Evolutionary conservation across 1,140 invertebrate genomes (phyloP), one percentile per base, ranked within the genome.

Genomic region (Leptonema lineaticorne): DNA sequence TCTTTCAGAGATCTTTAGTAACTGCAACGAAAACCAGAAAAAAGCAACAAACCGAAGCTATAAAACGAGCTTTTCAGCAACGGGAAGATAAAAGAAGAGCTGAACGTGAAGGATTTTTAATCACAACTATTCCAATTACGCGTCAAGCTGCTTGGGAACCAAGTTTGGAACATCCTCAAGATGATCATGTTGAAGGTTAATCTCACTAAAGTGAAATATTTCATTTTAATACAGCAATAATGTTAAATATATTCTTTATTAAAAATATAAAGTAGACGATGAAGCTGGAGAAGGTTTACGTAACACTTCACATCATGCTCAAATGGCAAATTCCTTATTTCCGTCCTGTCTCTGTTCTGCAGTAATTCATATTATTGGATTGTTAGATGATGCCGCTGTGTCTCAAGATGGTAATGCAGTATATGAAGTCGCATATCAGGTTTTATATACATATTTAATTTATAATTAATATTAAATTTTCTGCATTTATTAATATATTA

Each of bases 11-110:
- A 77, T 97, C 96, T 11, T 84, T 99, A 74, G 97, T 99, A 16
- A 98, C 97, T 27, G 96, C 97, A 1, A 99, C 96, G 0, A 98
- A 98, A 78, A 99, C 97, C 0, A 86, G 97, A 20, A 95, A 98
- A 75, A 99, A 99, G 77, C 96, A 99, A 78, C 96, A 99, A 80
- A 97, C 97, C 33, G 98, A 99, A 82, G 87, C 98, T 62, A 96
- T 99, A 30, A 92, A 96, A 76, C 89, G 90, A 78, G 97, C 96
- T 11, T 82, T 99, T 14, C 90, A 97, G 78, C 94, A 95, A 27
- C 93, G 98, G 76, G 94, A 98, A 76, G 95, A 98, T 76, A 95
- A 97, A 75, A 94, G 96, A 76, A 84, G 94, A 22, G 90, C 92
- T 30, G 95, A 98, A 76, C 80, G 98, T 37, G 96, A 99, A 81